A percentile compares a stretch with the other conserved stretches of the same genome.
Evolutionary conservation across 2,797 vertebrate species (phyloP).

Genomic region (Silurus lanzhouensis): DNA sequence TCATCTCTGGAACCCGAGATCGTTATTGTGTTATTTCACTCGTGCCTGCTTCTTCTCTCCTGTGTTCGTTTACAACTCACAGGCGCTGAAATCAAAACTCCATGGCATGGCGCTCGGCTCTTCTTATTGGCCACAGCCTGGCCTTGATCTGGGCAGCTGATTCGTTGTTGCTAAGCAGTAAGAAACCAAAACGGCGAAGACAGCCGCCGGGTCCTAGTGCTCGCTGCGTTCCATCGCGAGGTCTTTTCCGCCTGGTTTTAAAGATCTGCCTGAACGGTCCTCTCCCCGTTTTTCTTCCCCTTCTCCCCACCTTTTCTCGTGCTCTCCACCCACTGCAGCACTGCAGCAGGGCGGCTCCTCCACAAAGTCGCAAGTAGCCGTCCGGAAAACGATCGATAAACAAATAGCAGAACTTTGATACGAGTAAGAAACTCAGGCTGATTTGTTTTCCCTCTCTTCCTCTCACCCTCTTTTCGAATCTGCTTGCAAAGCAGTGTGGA

Average conservation of each 20-base stretch:
- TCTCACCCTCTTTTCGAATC: background rate
- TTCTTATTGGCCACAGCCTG: slow-evolving; percentile 66
- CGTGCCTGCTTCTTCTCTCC: slow-evolving; percentile 45
- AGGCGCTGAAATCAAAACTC: slow-evolving; percentile 80
- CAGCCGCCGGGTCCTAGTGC: slow-evolving; percentile 70
- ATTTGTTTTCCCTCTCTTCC: background rate
- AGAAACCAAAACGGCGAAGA: slow-evolving; percentile 64
- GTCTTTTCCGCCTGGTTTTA: slow-evolving; percentile 44
- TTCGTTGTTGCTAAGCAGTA: slow-evolving; percentile 87
- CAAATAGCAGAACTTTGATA: slow-evolving; percentile 41
- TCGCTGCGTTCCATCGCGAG: slow-evolving; percentile 56
- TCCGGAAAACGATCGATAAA: slow-evolving; percentile 40
- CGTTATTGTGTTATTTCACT: slow-evolving; percentile 33
- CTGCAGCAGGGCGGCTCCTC: slow-evolving; percentile 72
- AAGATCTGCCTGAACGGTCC: slow-evolving; percentile 45
- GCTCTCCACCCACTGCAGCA: slow-evolving; percentile 74
- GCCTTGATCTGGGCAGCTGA: slow-evolving; percentile 63
- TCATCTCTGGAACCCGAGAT: slow-evolving; percentile 23
- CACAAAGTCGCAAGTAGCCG: slow-evolving; percentile 45
- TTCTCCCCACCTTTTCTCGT: slow-evolving; percentile 66
- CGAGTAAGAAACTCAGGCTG: background rate
- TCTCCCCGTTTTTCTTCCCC: slow-evolving; percentile 46
- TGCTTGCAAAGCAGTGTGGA: background rate
- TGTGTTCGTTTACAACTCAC: slow-evolving; percentile 49
- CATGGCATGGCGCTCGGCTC: slow-evolving; percentile 69